A percentile compares a stretch with the other conserved stretches of the same genome.
These are phyloP conservation scores for Danio jaintianensis DNA, from an alignment of 2,797 vertebrate species.

Conservation along the genomic window DNA sequence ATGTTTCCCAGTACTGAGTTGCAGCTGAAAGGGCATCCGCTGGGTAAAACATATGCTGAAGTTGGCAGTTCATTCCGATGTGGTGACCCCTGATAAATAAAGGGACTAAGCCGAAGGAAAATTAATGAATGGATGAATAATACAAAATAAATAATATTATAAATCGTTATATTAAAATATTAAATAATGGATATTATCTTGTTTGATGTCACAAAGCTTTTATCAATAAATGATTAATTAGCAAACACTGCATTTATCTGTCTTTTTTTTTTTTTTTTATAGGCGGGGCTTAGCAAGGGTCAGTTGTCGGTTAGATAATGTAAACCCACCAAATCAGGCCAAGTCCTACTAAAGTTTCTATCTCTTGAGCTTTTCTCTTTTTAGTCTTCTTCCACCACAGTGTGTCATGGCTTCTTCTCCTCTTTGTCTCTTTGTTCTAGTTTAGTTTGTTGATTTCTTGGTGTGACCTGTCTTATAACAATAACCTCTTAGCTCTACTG, in stretches of 20 bases:
- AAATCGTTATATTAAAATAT: not conserved
- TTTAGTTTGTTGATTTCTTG: conserved; percentile 85
- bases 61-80: no score
- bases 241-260: not conserved
- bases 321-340: conserved; percentile 72
- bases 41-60: no score
- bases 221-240: not conserved
- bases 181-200: not conserved
- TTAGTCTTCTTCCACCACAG: conserved; percentile 83
- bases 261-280: not conserved
- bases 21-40: no score
- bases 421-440: conserved; percentile 79
- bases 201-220: not conserved
- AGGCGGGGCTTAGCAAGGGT: not conserved
- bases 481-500: conserved; percentile 99
- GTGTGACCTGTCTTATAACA: conserved; percentile 91
- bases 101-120: no score
- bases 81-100: no score
- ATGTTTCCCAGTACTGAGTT: no score
- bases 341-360: conserved; percentile 81
- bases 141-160: not conserved
- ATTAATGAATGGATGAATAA: no score
- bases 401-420: conserved; percentile 85
- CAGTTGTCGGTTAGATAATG: not conserved
- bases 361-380: conserved; percentile 61